Conservation (phyloP, 2,888 invertebrate genomes). For the Drosophila mayaguana region DNA sequence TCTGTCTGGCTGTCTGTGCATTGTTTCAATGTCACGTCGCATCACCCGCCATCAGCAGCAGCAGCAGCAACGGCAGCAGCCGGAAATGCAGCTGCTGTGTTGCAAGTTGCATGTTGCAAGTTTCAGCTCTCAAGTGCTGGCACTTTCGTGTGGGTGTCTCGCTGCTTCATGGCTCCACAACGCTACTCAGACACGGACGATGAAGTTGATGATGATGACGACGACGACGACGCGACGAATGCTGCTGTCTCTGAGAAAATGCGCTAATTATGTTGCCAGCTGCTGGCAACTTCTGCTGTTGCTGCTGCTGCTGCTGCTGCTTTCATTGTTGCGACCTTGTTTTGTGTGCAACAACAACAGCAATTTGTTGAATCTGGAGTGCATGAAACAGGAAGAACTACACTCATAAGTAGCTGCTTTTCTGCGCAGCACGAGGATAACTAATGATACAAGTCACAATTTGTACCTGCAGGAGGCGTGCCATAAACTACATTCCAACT, state of each 20-base stretch:
- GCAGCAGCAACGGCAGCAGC: constrained; percentile 27
- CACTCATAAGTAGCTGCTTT: constrained; percentile 11
- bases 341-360: constrained; percentile 17
- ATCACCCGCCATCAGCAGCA: constrained; percentile 13
- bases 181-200: constrained; percentile 61
- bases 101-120: constrained; percentile 34
- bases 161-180: constrained; percentile 15
- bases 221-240: constrained; percentile 26
- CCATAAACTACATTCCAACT: not conserved
- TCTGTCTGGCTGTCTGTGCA: constrained; percentile 23
- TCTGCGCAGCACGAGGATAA: constrained; percentile 4
- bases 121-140: constrained; percentile 54
- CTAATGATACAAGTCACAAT: constrained; percentile 9
- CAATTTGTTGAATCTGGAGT: constrained; percentile 35
- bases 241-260: constrained; percentile 50
- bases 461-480: not conserved
- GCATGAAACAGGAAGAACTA: constrained; percentile 39
- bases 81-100: constrained; percentile 50
- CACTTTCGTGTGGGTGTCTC: constrained; percentile 45
- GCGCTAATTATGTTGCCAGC: constrained; percentile 75
- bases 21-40: constrained; percentile 77
- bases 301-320: constrained; percentile 23
- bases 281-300: constrained; percentile 28
- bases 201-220: constrained; percentile 45
- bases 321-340: constrained; percentile 56